phyloP scores from a whole-genome alignment of 2,888 invertebrate genomes.

The Myathropa florea region DNA sequence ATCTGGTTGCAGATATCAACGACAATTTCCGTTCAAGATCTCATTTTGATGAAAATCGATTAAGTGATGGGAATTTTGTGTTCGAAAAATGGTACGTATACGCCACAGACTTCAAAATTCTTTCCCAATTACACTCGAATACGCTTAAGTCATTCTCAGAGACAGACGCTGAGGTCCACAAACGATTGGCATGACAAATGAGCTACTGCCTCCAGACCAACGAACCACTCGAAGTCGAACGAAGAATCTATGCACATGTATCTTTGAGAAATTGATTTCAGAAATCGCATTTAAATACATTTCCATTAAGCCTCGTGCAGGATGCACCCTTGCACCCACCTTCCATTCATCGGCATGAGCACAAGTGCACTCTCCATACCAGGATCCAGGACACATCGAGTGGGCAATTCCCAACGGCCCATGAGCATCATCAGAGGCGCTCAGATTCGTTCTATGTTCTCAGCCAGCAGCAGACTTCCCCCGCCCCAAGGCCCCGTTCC shows the following conservation, averaged over 20 bases:
- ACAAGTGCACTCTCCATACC: not conserved
- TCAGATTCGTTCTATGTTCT: conserved; percentile 9
- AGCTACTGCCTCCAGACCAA: no score
- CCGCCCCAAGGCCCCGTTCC: not conserved
- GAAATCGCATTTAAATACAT: not conserved
- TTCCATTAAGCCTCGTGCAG: not conserved
- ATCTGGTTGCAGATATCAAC: no score
- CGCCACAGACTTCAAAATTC: no score
- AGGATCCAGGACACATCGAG: not conserved
- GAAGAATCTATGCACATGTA: not conserved
- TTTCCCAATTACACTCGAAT: no score
- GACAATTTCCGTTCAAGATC: no score
- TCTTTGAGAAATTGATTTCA: not conserved
- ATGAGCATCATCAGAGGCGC: not conserved
- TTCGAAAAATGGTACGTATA: no score
- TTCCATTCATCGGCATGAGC: not conserved
- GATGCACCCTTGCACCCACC: not conserved
- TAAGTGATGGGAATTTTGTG: no score
- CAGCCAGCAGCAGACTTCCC: not conserved
- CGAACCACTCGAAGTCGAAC: no score
- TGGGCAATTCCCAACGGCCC: not conserved
- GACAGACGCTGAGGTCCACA: no score
- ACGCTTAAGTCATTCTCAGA: no score
- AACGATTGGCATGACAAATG: no score
- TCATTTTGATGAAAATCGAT: no score